These are phyloP conservation scores for Actinopyga echinites DNA, from an alignment of 53 echinoderm and acorn worm genomes.

Conservation along the genomic window DNA sequence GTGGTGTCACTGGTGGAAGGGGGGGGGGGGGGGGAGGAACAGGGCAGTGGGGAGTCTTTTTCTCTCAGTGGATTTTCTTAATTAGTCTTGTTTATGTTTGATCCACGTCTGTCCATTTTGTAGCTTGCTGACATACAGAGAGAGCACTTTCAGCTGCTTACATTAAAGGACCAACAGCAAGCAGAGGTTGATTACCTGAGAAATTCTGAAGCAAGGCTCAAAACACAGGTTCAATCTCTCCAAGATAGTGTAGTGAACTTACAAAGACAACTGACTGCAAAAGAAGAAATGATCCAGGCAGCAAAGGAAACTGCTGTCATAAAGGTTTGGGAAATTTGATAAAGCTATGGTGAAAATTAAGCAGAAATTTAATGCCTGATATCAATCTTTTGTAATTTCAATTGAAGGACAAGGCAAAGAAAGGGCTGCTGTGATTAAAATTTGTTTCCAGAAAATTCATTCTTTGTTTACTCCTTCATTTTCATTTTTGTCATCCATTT, in stretches of 20 bases:
- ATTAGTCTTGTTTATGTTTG: neutral
- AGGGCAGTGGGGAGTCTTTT: too few species aligned
- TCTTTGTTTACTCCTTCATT: too few species aligned
- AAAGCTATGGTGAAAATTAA: too few species aligned
- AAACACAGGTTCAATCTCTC: slow-evolving; percentile 46
- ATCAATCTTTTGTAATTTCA: too few species aligned
- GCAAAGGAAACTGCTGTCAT: slow-evolving; percentile 92
- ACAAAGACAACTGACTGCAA: slow-evolving; percentile 72
- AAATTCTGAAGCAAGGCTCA: slow-evolving; percentile 56
- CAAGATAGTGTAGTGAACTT: slow-evolving; percentile 57
- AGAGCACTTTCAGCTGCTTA: slow-evolving; percentile 72
- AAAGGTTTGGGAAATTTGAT: slow-evolving; percentile 69
- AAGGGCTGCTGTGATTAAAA: too few species aligned
- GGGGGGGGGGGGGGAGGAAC: too few species aligned
- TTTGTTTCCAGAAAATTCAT: too few species aligned
- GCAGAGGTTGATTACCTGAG: slow-evolving; percentile 64
- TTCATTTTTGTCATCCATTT: too few species aligned
- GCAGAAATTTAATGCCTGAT: too few species aligned
- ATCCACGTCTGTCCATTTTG: neutral
- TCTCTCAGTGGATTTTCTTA: neutral
- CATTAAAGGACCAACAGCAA: slow-evolving; percentile 75
- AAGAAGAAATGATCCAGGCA: slow-evolving; percentile 85
- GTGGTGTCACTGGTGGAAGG: too few species aligned
- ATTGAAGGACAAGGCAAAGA: too few species aligned
- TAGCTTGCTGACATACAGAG: slow-evolving; percentile 78